These are phyloP conservation scores for Phocoena sinus DNA, from an alignment of 2,113 vertebrate genomes.

Conservation along the genomic window DNA sequence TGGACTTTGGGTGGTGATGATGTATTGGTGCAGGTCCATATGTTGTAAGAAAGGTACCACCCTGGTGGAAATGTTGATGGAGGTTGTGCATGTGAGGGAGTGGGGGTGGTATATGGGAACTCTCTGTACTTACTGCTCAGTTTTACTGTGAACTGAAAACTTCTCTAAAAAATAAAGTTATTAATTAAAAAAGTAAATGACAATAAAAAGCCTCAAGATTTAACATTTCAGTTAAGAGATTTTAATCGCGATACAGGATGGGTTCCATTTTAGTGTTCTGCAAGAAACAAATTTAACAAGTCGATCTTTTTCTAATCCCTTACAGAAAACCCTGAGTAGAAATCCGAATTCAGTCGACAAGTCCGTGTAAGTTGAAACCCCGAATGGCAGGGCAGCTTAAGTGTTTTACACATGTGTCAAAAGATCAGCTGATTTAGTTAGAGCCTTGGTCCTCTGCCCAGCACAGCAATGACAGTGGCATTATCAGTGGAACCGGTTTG, in stretches of 20 bases:
- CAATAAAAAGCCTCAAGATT: background rate
- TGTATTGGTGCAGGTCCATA: background rate
- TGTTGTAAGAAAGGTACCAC: background rate
- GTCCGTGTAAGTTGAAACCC: slow-evolving; percentile 23
- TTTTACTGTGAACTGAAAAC: background rate
- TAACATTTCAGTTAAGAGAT: background rate
- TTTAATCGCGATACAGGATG: background rate
- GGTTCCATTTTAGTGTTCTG: background rate
- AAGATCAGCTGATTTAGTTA: slow-evolving; percentile 15
- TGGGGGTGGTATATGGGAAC: background rate
- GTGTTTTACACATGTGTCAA: slow-evolving; percentile 43
- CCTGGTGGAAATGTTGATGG: too few species aligned
- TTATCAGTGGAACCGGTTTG: background rate
- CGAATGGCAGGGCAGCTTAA: slow-evolving; percentile 25
- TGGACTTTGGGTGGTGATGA: background rate
- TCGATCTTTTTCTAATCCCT: background rate
- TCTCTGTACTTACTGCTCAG: background rate
- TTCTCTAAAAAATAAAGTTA: background rate
- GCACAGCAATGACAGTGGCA: background rate
- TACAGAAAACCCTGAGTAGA: slow-evolving; percentile 40
- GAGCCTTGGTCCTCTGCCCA: slow-evolving; percentile 6
- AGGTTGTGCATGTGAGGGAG: background rate
- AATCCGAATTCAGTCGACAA: slow-evolving; percentile 35
- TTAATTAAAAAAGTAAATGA: background rate
- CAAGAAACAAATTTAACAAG: background rate